phyloP scores from a whole-genome alignment of 2,888 invertebrate genomes.

The Apamea epomidion region DNA sequence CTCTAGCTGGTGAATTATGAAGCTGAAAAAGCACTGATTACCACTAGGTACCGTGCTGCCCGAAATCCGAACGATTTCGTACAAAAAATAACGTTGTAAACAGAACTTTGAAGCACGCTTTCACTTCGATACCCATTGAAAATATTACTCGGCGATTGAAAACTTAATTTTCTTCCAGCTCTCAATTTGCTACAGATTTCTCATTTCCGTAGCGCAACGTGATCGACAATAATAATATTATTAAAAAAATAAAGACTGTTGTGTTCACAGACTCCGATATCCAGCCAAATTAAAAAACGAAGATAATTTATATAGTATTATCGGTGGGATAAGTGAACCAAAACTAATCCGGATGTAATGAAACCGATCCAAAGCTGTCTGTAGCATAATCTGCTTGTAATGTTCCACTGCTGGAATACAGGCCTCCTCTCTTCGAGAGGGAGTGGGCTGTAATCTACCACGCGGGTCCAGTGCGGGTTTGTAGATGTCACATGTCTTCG shows the following conservation, averaged over 20 bases:
- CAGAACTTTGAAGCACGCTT: constrained; percentile 30
- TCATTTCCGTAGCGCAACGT: constrained; percentile 33
- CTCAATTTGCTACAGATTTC: constrained; percentile 25
- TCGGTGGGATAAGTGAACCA: not conserved
- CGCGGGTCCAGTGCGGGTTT: not conserved
- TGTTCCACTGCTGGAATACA: not conserved
- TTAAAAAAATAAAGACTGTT: constrained; percentile 2
- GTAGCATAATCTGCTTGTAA: not conserved
- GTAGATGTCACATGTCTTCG: not conserved
- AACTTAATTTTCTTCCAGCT: constrained; percentile 22
- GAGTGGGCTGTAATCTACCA: not conserved
- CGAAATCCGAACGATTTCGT: constrained; percentile 12
- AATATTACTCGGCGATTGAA: constrained; percentile 13
- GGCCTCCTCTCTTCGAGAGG: not conserved
- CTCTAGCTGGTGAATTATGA: constrained; percentile 4
- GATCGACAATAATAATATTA: constrained; percentile 16
- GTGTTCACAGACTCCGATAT: not conserved
- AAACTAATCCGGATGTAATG: not conserved
- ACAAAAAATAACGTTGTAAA: constrained; percentile 29
- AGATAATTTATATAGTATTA: not conserved
- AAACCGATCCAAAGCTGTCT: not conserved
- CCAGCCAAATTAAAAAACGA: not conserved
- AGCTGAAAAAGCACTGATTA: constrained; percentile 36
- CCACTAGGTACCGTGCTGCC: not conserved
- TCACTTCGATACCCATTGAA: constrained; percentile 35